Base-by-base conservation (phyloP, 2,797 vertebrate genomes). In the Myripristis murdjan region DNA sequence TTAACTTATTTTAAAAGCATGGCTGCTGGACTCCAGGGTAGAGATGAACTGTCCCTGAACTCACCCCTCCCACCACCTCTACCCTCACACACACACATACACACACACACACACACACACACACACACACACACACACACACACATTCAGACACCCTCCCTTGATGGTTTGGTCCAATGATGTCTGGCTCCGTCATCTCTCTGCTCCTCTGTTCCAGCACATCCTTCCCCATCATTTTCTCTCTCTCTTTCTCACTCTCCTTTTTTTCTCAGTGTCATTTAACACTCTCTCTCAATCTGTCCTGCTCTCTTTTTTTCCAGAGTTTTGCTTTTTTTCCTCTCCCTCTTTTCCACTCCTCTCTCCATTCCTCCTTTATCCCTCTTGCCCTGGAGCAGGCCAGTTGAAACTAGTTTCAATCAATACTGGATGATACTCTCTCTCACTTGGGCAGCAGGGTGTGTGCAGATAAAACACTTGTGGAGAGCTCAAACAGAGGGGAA, bases 11-110 rank as follows among this genome's bases (percentile, higher is more conserved):
- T 71, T 52, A 48, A 66, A 53, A 23, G 49, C 51, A 5, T 47
- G 0, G 15, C 26, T 23, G 23, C 47, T 56, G 57, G 53, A 26
- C 67, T 69, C 58, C 22, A 46, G 69, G 72, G 75, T 55, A 8
- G 28, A 68, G 20, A 23, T 85, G 77, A 87, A 83, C 82, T 74
- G 60, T 44, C 75, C 67, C 64, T 77, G 81, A 84, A 87, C 82
- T 75, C 51, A 26, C 37, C 76, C 44, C 12, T 11, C 20, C 11
- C 4, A 22, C 48, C 62, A 61, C n/a, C 33, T 51, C 56, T 20
- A 72, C 55, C 2, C 8, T 16, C 23, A 11, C 24, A 44, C 39
- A 31, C 54, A 71, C 55, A 70, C 64, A 64, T 63, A 56, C 23
- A 61, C 64, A 31, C 54, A 71, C 55, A 70, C 64, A 64, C 63